phyloP scores from a whole-genome alignment of 2,797 vertebrate genomes.

The Clarias laeviceps region DNA sequence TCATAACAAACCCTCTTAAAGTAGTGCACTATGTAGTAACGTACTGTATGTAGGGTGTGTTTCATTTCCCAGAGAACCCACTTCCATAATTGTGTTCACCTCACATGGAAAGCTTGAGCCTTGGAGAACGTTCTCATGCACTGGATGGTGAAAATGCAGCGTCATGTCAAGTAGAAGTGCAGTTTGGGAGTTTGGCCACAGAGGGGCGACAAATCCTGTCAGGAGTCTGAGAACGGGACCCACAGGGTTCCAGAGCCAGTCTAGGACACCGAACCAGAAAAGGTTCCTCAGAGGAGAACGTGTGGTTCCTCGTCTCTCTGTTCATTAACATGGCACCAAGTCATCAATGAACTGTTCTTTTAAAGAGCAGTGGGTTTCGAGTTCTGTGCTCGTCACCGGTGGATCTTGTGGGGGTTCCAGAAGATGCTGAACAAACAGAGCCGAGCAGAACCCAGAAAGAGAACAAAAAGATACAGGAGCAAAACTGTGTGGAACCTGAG shows the following conservation, averaged over 20 bases:
- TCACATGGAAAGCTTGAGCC: background rate
- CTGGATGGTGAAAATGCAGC: background rate
- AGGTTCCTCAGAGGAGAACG: background rate
- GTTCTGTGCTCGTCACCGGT: background rate
- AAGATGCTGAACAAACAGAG: background rate
- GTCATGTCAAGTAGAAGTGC: slow-evolving; percentile 21
- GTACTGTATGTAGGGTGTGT: background rate
- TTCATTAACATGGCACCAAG: background rate
- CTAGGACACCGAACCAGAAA: background rate
- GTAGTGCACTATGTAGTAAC: background rate
- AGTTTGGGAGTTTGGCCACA: slow-evolving; percentile 48
- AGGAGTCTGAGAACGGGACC: background rate
- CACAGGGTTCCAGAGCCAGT: background rate
- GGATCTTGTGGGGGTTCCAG: background rate
- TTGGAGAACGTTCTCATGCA: background rate
- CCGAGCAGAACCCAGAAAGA: background rate
- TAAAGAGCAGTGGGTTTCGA: background rate
- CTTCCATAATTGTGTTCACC: background rate
- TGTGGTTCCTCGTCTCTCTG: background rate
- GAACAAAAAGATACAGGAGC: background rate
- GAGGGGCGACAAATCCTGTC: slow-evolving; percentile 54
- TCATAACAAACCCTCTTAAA: background rate
- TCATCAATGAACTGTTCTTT: background rate
- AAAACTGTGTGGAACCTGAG: background rate
- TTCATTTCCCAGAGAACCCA: background rate